Percentiles rank a stretch among this genome's conserved stretches.
Evolutionary conservation across 37 sponge, comb jelly and placozoan species (phyloP).

Genomic region (Hormiphora californensis): DNA sequence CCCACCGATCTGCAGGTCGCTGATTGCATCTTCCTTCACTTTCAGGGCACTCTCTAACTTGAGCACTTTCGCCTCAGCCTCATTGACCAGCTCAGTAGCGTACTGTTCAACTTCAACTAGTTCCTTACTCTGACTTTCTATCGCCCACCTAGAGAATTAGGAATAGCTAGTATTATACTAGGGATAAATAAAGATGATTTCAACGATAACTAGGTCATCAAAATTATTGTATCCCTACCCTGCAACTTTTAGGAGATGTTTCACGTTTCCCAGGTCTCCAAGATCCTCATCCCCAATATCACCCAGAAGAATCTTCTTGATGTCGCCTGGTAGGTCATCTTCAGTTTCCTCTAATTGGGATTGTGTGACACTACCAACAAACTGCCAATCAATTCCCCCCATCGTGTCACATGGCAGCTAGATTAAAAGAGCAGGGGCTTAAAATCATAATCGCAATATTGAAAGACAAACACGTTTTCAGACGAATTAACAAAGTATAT

Average conservation of each 20-base stretch:
- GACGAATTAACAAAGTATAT: background rate
- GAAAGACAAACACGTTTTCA: background rate
- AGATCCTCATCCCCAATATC: slow-evolving; percentile 10
- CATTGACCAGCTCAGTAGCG: slow-evolving; percentile 33
- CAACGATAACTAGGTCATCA: background rate
- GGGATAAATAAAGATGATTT: background rate
- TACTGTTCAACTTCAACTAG: background rate
- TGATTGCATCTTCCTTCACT: background rate
- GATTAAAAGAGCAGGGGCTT: background rate
- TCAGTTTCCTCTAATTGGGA: background rate
- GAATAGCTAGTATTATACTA: background rate
- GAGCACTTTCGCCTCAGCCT: background rate
- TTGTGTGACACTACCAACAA: background rate
- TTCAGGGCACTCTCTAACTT: slow-evolving; percentile 4
- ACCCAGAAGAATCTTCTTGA: background rate
- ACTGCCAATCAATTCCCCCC: slow-evolving; percentile 38
- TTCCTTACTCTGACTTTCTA: background rate
- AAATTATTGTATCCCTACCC: background rate
- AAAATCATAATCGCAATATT: background rate
- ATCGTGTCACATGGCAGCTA: background rate
- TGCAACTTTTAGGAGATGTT: slow-evolving; percentile 20
- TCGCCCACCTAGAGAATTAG: background rate
- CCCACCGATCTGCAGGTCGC: slow-evolving; percentile 22
- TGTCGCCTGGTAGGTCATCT: slow-evolving; percentile 5
- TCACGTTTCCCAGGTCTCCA: background rate